phyloP scores from a whole-genome alignment of 2,113 vertebrate species.

The Speoplatyrhinus poulsoni region DNA sequence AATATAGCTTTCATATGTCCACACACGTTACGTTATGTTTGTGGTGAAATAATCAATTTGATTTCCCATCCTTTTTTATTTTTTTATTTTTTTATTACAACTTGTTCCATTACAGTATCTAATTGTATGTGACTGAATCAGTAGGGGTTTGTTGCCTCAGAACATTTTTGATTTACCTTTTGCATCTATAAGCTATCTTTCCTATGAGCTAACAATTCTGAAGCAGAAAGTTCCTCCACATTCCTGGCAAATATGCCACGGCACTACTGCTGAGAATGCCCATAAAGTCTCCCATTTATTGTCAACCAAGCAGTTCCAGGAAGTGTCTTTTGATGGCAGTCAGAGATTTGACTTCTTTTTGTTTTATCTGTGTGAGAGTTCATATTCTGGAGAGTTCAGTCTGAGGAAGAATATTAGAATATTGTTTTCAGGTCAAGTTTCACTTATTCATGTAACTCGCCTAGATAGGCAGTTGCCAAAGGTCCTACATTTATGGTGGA shows the following conservation, averaged over 20 bases:
- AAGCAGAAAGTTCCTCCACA: not conserved
- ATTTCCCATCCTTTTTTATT: not conserved
- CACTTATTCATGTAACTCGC: not conserved
- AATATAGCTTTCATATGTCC: no score
- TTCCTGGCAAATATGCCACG: not conserved
- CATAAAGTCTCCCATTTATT: constrained; percentile 37
- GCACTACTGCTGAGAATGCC: constrained; percentile 17
- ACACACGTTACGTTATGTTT: no score
- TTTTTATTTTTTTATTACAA: not conserved
- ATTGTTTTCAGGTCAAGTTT: not conserved
- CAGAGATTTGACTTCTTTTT: constrained; percentile 24
- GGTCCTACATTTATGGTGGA: no score
- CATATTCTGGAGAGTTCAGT: constrained; percentile 11
- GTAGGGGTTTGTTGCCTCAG: constrained; percentile 35
- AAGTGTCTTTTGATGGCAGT: constrained; percentile 16
- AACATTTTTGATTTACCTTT: constrained; percentile 40
- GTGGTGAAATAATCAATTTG: no score
- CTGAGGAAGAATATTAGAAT: not conserved
- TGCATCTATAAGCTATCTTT: constrained; percentile 17
- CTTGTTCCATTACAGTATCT: not conserved
- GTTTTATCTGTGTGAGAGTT: constrained; percentile 5
- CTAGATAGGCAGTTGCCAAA: no score
- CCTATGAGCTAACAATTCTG: constrained; percentile 10
- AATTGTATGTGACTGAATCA: no score
- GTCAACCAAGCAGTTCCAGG: constrained; percentile 35